Evolutionary conservation across 2,888 invertebrate species (phyloP), one percentile per base, ranked within the genome.

Genomic region (Tachina grossa): DNA sequence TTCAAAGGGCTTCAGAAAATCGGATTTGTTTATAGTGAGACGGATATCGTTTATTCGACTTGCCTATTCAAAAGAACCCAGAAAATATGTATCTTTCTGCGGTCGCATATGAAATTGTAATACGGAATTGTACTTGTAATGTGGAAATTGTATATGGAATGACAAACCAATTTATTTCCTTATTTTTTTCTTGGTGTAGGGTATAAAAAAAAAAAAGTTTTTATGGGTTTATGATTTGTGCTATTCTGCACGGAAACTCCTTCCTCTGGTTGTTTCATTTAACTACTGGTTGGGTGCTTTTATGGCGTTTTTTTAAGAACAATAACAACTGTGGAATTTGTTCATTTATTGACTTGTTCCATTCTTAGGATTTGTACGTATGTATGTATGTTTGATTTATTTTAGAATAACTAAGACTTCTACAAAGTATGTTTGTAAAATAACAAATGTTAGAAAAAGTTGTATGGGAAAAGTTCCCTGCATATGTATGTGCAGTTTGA

Each of bases 161-260:
- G 6, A 6, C 31, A 6, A 31, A 31, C 31, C 5, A 6, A 31
- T 6, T 1, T 31, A 6, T 6, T 6, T 31, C 31, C 31, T 6
- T 31, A 31, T 6, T 6, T 5, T 31, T 6, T 31, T 31, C 31
- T 4, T 31, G 31, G 31, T 31, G 31, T 31, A 31, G 31, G 6
- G 31, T 31, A 55, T 22, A 11, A 55, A 19, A 11, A 5, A 5
- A 47, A 71, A 74, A 72, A 66, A 47, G 9, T 69, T 69, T 53
- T 61, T 68, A 51, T 66, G 22, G 45, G 68, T 61, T 74, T 74
- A 68, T 74, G 19, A 61, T 75, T 71, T 76, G 63, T 63, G 41
- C 43, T 55, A 1, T 57, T 68, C 72, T 22, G 45, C 49, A n/a
- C 16, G 19, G 13, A 63, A 31, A 69, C n/a, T 47, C 9, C 47